phyloP scores from a whole-genome alignment of 2,797 vertebrate species.

The Garrulus glandarius region DNA sequence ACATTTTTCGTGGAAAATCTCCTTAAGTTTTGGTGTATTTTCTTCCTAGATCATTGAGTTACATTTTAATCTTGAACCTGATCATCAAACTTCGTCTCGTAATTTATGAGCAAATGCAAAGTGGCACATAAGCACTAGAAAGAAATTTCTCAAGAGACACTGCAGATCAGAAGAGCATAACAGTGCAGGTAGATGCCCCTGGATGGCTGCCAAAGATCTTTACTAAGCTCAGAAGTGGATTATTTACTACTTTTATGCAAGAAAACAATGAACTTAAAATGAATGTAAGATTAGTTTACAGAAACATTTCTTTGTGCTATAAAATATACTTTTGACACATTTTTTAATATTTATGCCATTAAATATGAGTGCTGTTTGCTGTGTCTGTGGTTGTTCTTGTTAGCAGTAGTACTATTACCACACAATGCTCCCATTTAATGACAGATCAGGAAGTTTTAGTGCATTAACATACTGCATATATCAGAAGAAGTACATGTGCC shows the following conservation, averaged over 20 bases:
- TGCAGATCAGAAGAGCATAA: not conserved
- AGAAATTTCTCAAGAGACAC: not conserved
- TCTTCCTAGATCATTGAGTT: not conserved
- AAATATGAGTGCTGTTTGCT: not conserved
- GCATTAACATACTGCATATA: not conserved
- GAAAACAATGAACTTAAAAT: conserved; percentile 1
- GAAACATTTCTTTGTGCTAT: not conserved
- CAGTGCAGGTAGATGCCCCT: not conserved
- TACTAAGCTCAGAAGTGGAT: not conserved
- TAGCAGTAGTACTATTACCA: not conserved
- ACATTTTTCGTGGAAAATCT: not conserved
- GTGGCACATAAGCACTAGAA: not conserved
- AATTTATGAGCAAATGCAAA: conserved; percentile 18
- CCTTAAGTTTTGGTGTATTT: not conserved
- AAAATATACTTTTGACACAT: not conserved
- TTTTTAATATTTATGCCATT: not conserved
- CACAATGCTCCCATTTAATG: not conserved
- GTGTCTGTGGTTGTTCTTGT: not conserved
- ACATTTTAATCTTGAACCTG: conserved; percentile 9
- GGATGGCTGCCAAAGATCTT: not conserved
- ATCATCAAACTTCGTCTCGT: conserved; percentile 40
- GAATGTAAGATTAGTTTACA: not conserved
- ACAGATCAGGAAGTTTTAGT: not conserved
- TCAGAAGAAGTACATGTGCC: not conserved
- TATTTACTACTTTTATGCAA: conserved; percentile 48